phyloP scores from a whole-genome alignment of 1,140 invertebrate genomes.

The Marisa cornuarietis region DNA sequence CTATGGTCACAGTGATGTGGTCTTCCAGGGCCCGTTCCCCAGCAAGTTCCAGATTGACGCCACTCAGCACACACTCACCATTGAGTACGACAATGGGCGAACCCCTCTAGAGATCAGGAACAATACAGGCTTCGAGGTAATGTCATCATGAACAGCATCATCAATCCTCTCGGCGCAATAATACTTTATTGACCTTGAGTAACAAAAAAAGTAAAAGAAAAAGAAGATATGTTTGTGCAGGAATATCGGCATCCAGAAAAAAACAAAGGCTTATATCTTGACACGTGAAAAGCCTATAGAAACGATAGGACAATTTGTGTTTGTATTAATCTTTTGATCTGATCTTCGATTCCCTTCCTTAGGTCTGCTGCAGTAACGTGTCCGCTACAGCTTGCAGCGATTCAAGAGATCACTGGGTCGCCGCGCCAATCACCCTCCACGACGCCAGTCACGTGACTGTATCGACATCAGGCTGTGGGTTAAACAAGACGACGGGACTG shows the following conservation, averaged over 20 bases:
- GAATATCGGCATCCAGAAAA: no score
- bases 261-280: slow-evolving; percentile 21
- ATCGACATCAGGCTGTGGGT: slow-evolving; percentile 27
- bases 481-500: slow-evolving; percentile 27
- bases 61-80: slow-evolving; percentile 11
- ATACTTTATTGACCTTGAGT: neutral
- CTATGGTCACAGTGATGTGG: slow-evolving; percentile 28
- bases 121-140: slow-evolving; percentile 46
- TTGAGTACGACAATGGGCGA: slow-evolving; percentile 26
- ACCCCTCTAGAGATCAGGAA: slow-evolving; percentile 33
- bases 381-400: slow-evolving; percentile 5
- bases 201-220: no score
- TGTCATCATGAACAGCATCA: neutral
- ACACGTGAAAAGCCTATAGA: no score
- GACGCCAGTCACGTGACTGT: slow-evolving; percentile 34
- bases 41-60: slow-evolving; percentile 10
- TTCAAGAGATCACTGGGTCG: slow-evolving; percentile 27
- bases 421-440: slow-evolving; percentile 31
- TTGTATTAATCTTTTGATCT: neutral
- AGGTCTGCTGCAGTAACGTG: slow-evolving; percentile 42
- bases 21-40: slow-evolving; percentile 34
- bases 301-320: slow-evolving; percentile 5
- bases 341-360: neutral
- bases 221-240: neutral
- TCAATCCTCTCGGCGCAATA: neutral